These are phyloP conservation scores for Pseudomyrmex pallidus DNA, from an alignment of 1,140 invertebrate species.

Conservation along the genomic window DNA sequence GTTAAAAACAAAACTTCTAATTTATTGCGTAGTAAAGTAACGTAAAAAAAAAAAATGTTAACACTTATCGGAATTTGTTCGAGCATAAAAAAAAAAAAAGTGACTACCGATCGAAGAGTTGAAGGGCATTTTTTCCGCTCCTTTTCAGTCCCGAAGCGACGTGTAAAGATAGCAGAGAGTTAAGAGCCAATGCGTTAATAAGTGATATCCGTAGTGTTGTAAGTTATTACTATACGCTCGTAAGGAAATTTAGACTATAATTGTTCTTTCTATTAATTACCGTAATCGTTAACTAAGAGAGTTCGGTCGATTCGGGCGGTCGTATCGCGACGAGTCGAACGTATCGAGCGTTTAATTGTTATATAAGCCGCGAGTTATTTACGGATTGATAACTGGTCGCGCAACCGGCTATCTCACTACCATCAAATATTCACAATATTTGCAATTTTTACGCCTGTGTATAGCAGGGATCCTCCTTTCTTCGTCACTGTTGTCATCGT, in stretches of 20 bases:
- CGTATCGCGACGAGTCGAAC: conserved; percentile 41
- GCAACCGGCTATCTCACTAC: conserved; percentile 83
- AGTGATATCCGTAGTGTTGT: conserved; percentile 57
- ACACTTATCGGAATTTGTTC: background rate
- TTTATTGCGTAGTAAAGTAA: conserved; percentile 44
- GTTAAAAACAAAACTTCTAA: conserved; percentile 19
- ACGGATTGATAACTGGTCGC: conserved; percentile 76
- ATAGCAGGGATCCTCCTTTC: conserved; percentile 36
- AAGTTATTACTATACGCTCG: conserved; percentile 71
- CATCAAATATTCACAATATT: conserved; percentile 72
- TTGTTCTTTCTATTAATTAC: conserved; percentile 62
- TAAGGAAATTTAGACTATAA: conserved; percentile 48
- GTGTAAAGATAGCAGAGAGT: conserved; percentile 48
- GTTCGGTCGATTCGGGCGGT: conserved; percentile 58
- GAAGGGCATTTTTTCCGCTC: conserved; percentile 18
- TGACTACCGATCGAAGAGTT: conserved; percentile 39
- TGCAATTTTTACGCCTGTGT: conserved; percentile 46
- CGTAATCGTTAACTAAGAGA: conserved; percentile 63
- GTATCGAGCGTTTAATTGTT: conserved; percentile 4
- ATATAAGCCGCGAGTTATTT: conserved; percentile 40
- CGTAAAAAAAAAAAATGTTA: background rate
- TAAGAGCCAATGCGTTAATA: conserved; percentile 55
- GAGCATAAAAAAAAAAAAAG: too few species aligned
- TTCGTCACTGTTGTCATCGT: background rate
- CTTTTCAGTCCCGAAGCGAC: conserved; percentile 26